Evolutionary conservation across 1,140 invertebrate species (phyloP).

Genomic region (Ceratina japonica): DNA sequence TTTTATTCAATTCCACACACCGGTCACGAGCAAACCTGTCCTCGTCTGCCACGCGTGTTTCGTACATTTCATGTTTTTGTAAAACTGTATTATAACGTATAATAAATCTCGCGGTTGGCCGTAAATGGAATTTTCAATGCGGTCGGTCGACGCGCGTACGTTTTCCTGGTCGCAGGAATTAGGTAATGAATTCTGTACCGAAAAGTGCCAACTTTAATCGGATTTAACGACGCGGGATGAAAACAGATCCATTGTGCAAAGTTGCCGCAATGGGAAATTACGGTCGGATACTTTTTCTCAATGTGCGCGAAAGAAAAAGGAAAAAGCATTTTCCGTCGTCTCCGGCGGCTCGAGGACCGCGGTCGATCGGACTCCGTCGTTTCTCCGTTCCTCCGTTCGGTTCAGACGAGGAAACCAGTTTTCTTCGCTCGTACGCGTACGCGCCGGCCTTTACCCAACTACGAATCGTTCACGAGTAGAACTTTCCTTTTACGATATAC

Average conservation of each 20-base stretch:
- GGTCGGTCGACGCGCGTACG: too few relatives aligned
- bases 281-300: background rate
- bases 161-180: too few relatives aligned
- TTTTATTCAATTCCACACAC: background rate
- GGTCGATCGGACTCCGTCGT: conserved; percentile 32
- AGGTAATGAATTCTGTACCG: too few relatives aligned
- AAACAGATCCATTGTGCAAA: background rate
- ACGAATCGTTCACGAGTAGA: background rate
- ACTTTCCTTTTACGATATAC: conserved; percentile 5
- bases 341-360: conserved; percentile 42
- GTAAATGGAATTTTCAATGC: too few relatives aligned
- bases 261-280: background rate
- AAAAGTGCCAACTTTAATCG: too few relatives aligned
- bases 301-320: background rate
- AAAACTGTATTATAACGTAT: too few relatives aligned
- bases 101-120: too few relatives aligned
- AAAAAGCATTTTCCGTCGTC: conserved; percentile 34
- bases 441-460: background rate
- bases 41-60: too few relatives aligned
- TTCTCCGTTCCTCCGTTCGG: too few relatives aligned
- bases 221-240: background rate
- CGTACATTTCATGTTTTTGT: too few relatives aligned
- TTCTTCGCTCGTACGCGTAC: conserved; percentile 18
- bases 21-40: too few relatives aligned
- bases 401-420: conserved; percentile 49